Evolutionary conservation across 1,140 invertebrate species (phyloP).

Genomic region (Drosophila asahinai): DNA sequence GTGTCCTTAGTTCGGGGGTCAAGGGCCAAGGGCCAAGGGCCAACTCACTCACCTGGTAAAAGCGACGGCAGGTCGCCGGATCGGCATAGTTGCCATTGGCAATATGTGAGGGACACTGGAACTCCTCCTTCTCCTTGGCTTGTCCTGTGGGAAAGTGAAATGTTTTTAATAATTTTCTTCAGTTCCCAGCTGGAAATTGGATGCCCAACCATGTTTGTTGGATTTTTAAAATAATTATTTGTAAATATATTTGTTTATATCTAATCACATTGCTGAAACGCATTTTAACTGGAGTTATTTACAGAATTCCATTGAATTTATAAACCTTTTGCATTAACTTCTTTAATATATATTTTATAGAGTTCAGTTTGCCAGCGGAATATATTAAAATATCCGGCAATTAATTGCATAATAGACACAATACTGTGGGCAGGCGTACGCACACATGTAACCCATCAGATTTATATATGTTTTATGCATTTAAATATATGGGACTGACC

Average conservation of each 20-base stretch:
- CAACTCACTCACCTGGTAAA: constrained; percentile 90
- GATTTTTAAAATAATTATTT: too few species aligned
- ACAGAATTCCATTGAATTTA: background rate
- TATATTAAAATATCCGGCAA: constrained; percentile 49
- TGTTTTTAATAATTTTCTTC: background rate
- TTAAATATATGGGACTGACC: background rate
- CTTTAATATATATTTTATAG: background rate
- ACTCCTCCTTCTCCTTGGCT: constrained; percentile 88
- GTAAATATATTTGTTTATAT: too few species aligned
- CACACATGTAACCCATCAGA: constrained; percentile 10
- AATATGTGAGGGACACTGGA: constrained; percentile 89
- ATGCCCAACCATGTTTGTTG: background rate
- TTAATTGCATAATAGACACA: constrained; percentile 36
- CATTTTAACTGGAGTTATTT: too few species aligned
- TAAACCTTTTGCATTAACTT: constrained; percentile 19
- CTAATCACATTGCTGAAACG: too few species aligned
- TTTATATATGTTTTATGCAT: constrained; percentile 11
- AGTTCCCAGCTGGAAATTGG: background rate
- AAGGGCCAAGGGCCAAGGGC: too few species aligned
- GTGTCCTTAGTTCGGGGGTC: background rate
- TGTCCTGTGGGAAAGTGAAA: constrained; percentile 56
- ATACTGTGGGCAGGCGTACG: constrained; percentile 7
- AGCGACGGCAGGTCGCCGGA: constrained; percentile 93
- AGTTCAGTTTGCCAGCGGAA: constrained; percentile 19
- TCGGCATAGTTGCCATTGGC: constrained; percentile 97